These are phyloP conservation scores for Epinephelus malabaricus DNA, from an alignment of 2,797 vertebrate genomes.

Conservation along the genomic window DNA sequence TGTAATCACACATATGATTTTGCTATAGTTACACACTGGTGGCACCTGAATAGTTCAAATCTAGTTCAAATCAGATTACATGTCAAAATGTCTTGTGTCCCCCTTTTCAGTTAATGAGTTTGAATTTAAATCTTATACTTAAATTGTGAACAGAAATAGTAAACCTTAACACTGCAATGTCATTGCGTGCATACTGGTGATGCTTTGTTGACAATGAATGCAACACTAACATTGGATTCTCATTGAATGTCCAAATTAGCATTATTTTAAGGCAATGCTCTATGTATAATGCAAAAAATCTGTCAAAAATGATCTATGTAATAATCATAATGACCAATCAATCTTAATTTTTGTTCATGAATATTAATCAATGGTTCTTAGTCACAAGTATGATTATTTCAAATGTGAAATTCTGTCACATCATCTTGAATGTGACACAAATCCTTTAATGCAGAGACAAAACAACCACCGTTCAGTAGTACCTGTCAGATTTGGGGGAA, in stretches of 20 bases:
- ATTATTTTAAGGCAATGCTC: slow-evolving; percentile 3
- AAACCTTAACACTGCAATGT: neutral
- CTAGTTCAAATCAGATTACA: neutral
- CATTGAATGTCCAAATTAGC: slow-evolving; percentile 9
- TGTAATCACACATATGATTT: neutral
- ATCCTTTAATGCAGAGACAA: slow-evolving; percentile 43
- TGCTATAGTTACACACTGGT: neutral
- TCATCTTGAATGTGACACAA: slow-evolving; percentile 46
- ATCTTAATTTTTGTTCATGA: slow-evolving; percentile 9
- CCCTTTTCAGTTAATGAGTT: neutral
- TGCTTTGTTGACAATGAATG: neutral
- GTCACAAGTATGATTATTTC: slow-evolving; percentile 36
- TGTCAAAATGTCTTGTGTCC: slow-evolving; percentile 4
- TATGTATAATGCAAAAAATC: slow-evolving; percentile 14
- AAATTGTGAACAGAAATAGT: neutral
- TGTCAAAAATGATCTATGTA: neutral
- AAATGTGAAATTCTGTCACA: slow-evolving; percentile 20
- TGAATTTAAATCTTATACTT: neutral
- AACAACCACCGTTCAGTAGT: slow-evolving; percentile 40
- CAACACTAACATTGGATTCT: slow-evolving; percentile 1
- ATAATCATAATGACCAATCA: neutral
- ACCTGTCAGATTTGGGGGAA: slow-evolving; percentile 27
- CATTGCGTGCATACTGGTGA: neutral
- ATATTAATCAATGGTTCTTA: slow-evolving; percentile 27
- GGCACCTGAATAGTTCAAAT: neutral